Evolutionary conservation across 1,140 invertebrate species (phyloP).

Genomic region (Drosophila ambigua): DNA sequence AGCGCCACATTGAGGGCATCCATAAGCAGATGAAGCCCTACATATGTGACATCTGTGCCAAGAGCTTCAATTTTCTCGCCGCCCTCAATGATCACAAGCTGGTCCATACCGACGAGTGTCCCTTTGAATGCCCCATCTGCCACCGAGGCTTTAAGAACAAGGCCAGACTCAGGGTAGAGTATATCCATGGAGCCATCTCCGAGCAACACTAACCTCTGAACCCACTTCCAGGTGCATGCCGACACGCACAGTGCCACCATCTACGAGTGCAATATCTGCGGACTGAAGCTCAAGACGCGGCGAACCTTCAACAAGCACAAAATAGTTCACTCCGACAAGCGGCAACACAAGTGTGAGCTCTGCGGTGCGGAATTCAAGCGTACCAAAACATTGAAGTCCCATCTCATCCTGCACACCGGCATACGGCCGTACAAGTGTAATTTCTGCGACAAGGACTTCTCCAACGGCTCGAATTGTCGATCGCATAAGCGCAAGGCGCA

Average conservation of each 20-base stretch:
- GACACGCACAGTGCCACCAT: constrained; percentile 84
- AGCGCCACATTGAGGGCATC: constrained; percentile 83
- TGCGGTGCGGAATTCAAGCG: constrained; percentile 81
- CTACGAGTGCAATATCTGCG: constrained; percentile 84
- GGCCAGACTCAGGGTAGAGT: constrained; percentile 66
- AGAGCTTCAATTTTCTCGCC: constrained; percentile 84
- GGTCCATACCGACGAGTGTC: constrained; percentile 84
- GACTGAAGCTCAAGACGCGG: constrained; percentile 83
- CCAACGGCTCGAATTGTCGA: constrained; percentile 85
- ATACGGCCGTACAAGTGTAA: constrained; percentile 84
- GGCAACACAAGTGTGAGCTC: constrained; percentile 83
- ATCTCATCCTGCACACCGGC: constrained; percentile 84
- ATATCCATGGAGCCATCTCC: too few relatives aligned
- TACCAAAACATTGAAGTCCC: constrained; percentile 83
- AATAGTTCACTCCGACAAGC: constrained; percentile 83
- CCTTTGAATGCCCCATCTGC: constrained; percentile 84
- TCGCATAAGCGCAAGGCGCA: constrained; percentile 85
- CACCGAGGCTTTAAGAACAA: constrained; percentile 83
- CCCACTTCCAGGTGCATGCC: constrained; percentile 52
- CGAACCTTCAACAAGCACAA: constrained; percentile 84
- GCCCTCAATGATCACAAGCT: constrained; percentile 84
- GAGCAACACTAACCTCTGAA: too few relatives aligned
- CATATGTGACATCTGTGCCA: constrained; percentile 84
- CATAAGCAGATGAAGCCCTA: constrained; percentile 84
- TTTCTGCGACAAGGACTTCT: constrained; percentile 84